Percentiles rank a stretch among this genome's conserved stretches.
These are phyloP conservation scores for Sycophaga agraensis DNA, from an alignment of 1,140 invertebrate species.

Conservation along the genomic window DNA sequence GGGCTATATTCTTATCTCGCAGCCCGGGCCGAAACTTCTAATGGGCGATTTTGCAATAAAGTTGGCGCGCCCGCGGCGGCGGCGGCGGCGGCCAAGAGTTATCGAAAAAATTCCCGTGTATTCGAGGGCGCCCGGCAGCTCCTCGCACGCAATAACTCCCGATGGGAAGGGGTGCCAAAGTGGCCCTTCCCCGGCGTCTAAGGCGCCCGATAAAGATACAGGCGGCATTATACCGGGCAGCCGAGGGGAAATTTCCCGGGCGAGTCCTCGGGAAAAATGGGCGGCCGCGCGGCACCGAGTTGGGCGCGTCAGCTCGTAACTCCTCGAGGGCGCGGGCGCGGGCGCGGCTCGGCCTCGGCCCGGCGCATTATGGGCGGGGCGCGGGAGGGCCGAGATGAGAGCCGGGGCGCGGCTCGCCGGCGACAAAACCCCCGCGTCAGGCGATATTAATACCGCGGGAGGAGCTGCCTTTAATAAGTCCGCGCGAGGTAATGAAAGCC, in stretches of 20 bases:
- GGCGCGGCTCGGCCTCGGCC: not conserved
- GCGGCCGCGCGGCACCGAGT: not conserved
- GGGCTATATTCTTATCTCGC: no score
- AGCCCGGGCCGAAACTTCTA: no score
- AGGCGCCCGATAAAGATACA: constrained; percentile 6
- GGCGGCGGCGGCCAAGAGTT: not conserved
- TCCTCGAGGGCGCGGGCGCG: not conserved
- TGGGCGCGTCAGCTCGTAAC: constrained; percentile 4
- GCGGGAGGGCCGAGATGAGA: constrained; percentile 18
- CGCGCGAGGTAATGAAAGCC: constrained; percentile 50
- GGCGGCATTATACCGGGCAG: not conserved
- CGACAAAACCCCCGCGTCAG: constrained; percentile 47
- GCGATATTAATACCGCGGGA: constrained; percentile 46
- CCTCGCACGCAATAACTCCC: constrained; percentile 1
- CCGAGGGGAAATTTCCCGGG: not conserved
- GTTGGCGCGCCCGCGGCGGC: no score
- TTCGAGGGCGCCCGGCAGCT: not conserved
- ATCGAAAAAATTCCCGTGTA: constrained; percentile 4
- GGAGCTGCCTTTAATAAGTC: constrained; percentile 52
- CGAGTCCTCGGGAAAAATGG: not conserved
- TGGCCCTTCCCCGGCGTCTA: not conserved
- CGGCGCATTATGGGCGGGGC: not conserved
- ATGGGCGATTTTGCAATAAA: no score
- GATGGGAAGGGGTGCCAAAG: not conserved
- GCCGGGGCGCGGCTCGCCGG: constrained; percentile 31